These are phyloP conservation scores for Drosophila lutescens DNA, from an alignment of 2,888 invertebrate genomes.

Conservation along the genomic window DNA sequence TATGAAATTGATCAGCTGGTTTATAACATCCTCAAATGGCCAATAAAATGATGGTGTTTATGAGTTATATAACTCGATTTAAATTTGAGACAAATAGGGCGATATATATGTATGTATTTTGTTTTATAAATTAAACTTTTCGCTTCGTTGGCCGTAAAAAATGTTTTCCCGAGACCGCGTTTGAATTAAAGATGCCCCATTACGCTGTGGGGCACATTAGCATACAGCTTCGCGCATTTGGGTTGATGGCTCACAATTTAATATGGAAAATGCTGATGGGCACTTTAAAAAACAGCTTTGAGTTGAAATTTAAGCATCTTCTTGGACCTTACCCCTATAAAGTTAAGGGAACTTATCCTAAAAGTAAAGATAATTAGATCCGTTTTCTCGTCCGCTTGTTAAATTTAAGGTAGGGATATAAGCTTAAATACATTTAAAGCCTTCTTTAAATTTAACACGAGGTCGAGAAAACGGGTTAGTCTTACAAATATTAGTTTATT, in stretches of 20 bases:
- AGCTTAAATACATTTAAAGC: too few relatives aligned
- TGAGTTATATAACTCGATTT: constrained; percentile 10
- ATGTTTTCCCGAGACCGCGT: constrained; percentile 2
- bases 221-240: constrained; percentile 16
- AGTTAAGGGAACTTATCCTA: neutral
- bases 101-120: constrained; percentile 3
- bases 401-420: too few relatives aligned
- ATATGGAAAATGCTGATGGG: neutral
- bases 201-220: constrained; percentile 29
- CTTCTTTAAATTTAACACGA: too few relatives aligned
- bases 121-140: constrained; percentile 13
- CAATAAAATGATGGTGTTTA: constrained; percentile 21
- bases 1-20: constrained; percentile 25
- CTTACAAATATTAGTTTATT: too few relatives aligned
- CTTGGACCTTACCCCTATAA: neutral
- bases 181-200: constrained; percentile 34
- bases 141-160: constrained; percentile 18
- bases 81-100: constrained; percentile 12
- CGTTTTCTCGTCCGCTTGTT: too few relatives aligned
- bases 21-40: constrained; percentile 22
- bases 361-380: too few relatives aligned
- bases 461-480: too few relatives aligned
- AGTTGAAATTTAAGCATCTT: neutral
- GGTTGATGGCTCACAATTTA: constrained; percentile 26
- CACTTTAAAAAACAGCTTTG: constrained; percentile 2